phyloP scores from a whole-genome alignment of 2,113 vertebrate species.

The Channa argus region DNA sequence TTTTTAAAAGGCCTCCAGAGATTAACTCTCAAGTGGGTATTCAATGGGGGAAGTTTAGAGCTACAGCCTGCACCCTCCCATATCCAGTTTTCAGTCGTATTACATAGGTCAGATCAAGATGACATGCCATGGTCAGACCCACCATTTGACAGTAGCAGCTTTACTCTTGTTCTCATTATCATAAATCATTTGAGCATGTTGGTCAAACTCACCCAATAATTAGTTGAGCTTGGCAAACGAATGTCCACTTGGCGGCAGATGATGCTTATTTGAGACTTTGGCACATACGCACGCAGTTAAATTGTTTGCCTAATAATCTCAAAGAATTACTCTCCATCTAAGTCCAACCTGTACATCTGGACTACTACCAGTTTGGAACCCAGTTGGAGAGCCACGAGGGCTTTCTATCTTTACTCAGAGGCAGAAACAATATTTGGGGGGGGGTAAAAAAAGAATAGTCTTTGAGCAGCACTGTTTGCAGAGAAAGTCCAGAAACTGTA shows the following conservation, averaged over 20 bases:
- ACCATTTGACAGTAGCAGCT: slow-evolving; percentile 38
- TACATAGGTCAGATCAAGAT: slow-evolving; percentile 10
- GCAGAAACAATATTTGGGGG: slow-evolving; percentile 45
- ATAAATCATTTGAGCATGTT: slow-evolving; percentile 68
- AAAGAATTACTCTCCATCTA: slow-evolving; percentile 63
- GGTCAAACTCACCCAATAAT: slow-evolving; percentile 70
- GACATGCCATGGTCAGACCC: slow-evolving; percentile 30
- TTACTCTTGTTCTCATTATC: slow-evolving; percentile 64
- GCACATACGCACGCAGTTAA: slow-evolving; percentile 57
- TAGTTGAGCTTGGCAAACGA: slow-evolving; percentile 73
- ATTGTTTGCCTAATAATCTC: slow-evolving; percentile 74
- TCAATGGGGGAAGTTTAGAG: background rate
- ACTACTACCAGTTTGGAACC: slow-evolving; percentile 49
- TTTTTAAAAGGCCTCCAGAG: slow-evolving; percentile 9
- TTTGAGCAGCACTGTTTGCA: slow-evolving; percentile 32
- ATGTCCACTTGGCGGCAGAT: slow-evolving; percentile 58
- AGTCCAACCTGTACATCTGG: slow-evolving; percentile 61
- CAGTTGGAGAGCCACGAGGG: slow-evolving; percentile 17
- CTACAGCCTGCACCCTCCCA: background rate
- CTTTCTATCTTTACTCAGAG: slow-evolving; percentile 48
- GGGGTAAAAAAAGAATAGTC: slow-evolving; percentile 8
- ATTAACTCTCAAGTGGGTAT: background rate
- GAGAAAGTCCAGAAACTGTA: slow-evolving; percentile 19
- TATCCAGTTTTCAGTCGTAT: background rate
- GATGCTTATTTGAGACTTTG: slow-evolving; percentile 70